Evolutionary conservation across 1,140 invertebrate species (phyloP), one percentile per base, ranked within the genome.

Genomic region (Cyphomyrmex costatus): DNA sequence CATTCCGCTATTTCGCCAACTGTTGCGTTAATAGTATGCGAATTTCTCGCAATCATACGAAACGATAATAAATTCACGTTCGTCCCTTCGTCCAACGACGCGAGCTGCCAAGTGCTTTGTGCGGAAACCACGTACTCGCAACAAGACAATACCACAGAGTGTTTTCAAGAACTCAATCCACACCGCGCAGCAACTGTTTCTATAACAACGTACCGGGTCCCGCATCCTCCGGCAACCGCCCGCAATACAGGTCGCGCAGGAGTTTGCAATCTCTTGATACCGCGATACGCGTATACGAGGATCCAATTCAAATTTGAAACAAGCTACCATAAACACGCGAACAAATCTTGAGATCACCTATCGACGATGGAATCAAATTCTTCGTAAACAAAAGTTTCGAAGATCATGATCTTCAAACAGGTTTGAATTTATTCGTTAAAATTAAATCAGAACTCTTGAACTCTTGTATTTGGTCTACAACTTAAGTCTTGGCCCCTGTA

Each of bases 81-180:
- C 30, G 36, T 83, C 53, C 14, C 24, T 60, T 71, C 51, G 36
- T 36, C 10, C 63, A n/a, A 19, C 51, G 19, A 12, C 53, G 14
- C 36, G n/a, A 60, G 58, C 79, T 49, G 24, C 53, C 24, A 24
- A 83, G 53, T 60, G 12, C 53, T 83, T 60, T 49, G 36, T 74
- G 79, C 24, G 53, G 33, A 21, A 71, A 82, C 79, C 66, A 27
- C 68, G 56, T 30, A 46, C 49, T 83, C 53, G 36, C 27, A 74
- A 60, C 53, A 60, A 74, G 53, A 74, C 79, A 83, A 83, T 83
- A 73, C 36, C 66, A 5, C 53, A 49, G 79, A n/a, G 36, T 61
- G 42, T 83, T 83, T 83, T 83, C 66, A 83, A 83, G 79, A 83
- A 73, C 53, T 83, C 66, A 46, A 74, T 83, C 36, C 42, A 58